Percentiles rank a stretch among this genome's conserved stretches.
phyloP scores from a whole-genome alignment of 2,888 invertebrate genomes.

The Metacarcinus magister region DNA sequence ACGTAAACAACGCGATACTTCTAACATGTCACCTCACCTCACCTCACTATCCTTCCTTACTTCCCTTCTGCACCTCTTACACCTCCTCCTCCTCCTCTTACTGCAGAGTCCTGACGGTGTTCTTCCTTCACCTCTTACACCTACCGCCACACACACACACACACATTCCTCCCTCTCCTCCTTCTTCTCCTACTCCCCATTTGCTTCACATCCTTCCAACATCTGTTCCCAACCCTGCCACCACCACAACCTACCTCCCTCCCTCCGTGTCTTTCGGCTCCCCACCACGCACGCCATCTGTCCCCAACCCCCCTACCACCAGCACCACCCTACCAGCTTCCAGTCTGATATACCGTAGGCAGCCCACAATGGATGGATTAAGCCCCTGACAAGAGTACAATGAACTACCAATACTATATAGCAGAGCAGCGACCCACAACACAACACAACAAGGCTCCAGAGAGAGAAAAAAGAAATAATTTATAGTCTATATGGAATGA shows the following conservation, averaged over 20 bases:
- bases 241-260: neutral
- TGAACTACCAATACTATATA: slow-evolving; percentile 3
- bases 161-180: neutral
- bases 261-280: neutral
- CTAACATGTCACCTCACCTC: neutral
- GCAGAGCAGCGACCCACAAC: neutral
- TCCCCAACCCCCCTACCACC: neutral
- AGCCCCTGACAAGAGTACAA: slow-evolving; percentile 31
- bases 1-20: neutral
- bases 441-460: neutral
- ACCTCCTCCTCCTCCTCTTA: neutral
- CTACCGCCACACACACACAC: neutral
- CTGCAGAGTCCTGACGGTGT: neutral
- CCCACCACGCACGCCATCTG: neutral
- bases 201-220: slow-evolving; percentile 34
- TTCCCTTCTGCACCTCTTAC: neutral
- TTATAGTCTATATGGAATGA: neutral
- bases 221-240: neutral
- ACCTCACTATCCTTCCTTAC: neutral
- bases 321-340: neutral
- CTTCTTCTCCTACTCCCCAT: neutral
- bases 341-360: slow-evolving; percentile 31
- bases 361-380: slow-evolving; percentile 36
- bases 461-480: neutral
- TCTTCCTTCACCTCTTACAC: neutral